Percentiles rank a stretch among this genome's conserved stretches.
Conservation (phyloP, 2,888 invertebrate genomes). For the Cheilosia urbana region DNA sequence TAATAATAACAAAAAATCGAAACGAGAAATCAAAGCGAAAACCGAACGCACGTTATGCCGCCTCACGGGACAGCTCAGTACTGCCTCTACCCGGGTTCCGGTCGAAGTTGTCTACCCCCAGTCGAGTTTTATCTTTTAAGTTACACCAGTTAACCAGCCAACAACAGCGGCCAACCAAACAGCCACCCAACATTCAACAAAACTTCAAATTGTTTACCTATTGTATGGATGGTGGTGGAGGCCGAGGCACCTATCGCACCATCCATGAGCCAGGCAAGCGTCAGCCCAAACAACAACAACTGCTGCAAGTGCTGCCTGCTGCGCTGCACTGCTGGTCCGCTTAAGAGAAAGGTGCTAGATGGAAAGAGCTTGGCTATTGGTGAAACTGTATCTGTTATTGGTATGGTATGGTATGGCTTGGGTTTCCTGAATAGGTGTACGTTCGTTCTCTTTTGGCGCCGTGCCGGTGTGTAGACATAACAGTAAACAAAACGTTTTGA, state of each 20-base stretch:
- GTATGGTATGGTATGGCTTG: conserved; percentile 1
- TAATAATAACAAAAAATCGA: conserved; percentile 39
- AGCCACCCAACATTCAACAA: conserved; percentile 71
- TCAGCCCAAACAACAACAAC: conserved; percentile 29
- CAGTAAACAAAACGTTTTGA: conserved; percentile 65
- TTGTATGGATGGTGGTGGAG: conserved; percentile 44
- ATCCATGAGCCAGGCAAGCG: background rate
- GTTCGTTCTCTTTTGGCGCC: conserved; percentile 66
- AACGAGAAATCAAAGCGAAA: conserved; percentile 61
- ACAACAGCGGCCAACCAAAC: conserved; percentile 69
- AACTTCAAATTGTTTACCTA: conserved; percentile 74
- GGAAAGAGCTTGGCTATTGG: conserved; percentile 44
- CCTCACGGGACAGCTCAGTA: conserved; percentile 75
- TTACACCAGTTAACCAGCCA: conserved; percentile 72
- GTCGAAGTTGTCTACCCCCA: conserved; percentile 74
- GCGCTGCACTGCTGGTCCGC: conserved; percentile 3
- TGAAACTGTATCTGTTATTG: conserved; percentile 19
- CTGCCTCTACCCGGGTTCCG: conserved; percentile 74
- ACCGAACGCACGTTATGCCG: conserved; percentile 76
- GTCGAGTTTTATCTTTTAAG: conserved; percentile 70
- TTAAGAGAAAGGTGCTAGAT: conserved; percentile 52
- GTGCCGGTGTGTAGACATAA: conserved; percentile 62
- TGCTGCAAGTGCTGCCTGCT: conserved; percentile 8
- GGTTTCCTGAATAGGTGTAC: background rate
- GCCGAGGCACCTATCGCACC: conserved; percentile 49